Percentiles rank a stretch among this genome's conserved stretches.
Conservation (phyloP, 2,888 invertebrate species). For the Nemoura dubitans region DNA sequence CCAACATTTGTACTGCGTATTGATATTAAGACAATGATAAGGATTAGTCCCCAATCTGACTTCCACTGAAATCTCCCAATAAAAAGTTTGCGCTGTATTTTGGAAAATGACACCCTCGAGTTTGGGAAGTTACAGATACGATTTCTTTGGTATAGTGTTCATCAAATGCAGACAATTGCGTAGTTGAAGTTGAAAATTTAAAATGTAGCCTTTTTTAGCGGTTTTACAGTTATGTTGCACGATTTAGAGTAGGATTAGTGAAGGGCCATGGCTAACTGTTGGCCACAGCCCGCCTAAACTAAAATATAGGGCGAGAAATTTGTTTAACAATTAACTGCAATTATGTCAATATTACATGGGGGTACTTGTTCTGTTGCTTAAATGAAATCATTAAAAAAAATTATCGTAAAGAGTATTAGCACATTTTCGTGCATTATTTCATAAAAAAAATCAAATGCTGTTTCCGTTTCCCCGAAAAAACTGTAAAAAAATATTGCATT, state of each 20-base stretch:
- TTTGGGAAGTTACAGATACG: neutral
- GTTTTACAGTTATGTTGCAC: constrained; percentile 5
- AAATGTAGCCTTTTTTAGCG: neutral
- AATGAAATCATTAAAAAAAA: neutral
- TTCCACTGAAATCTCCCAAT: neutral
- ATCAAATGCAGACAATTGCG: neutral
- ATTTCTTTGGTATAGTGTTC: neutral
- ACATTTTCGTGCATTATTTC: constrained; percentile 4
- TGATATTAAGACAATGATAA: neutral
- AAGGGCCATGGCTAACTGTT: neutral
- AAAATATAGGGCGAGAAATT: neutral
- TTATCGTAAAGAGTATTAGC: neutral
- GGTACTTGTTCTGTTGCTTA: neutral
- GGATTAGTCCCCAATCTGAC: neutral
- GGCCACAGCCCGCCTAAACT: neutral
- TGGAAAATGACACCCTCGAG: neutral
- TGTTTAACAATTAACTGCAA: neutral
- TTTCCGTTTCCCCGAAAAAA: neutral
- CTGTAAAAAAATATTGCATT: constrained; percentile 32
- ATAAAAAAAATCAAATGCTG: constrained; percentile 29
- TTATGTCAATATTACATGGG: neutral
- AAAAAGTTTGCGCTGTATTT: neutral
- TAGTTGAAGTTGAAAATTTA: neutral
- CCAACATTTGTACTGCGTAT: constrained; percentile 7
- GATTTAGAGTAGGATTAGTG: neutral